These are phyloP conservation scores for Papilio elwesi DNA, from an alignment of 2,888 invertebrate genomes.

Conservation along the genomic window DNA sequence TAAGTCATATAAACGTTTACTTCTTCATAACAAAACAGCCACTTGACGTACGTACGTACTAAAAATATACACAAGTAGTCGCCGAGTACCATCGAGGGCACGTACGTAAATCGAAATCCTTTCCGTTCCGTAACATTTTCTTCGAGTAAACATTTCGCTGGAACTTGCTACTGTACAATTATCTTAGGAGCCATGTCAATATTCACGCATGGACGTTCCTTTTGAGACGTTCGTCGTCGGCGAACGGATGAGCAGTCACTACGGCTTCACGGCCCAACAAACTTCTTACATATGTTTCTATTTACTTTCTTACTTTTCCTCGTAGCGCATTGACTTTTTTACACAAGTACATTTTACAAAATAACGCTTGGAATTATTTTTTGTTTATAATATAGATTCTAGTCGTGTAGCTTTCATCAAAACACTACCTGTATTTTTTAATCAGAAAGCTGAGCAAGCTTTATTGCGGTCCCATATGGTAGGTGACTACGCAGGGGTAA, in stretches of 20 bases:
- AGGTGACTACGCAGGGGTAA: no score
- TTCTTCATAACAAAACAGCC: constrained; percentile 20
- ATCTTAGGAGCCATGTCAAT: constrained; percentile 50
- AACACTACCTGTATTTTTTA: background rate
- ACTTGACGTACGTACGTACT: constrained; percentile 15
- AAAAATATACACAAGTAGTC: constrained; percentile 19
- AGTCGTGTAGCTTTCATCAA: background rate
- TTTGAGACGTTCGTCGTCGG: constrained; percentile 51
- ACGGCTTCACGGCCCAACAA: constrained; percentile 50
- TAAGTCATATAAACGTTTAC: constrained; percentile 3
- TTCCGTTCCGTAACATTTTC: constrained; percentile 37
- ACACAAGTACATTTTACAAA: constrained; percentile 23
- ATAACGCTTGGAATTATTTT: background rate
- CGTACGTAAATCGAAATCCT: constrained; percentile 37
- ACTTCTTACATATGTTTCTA: constrained; percentile 51
- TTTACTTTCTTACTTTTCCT: constrained; percentile 43
- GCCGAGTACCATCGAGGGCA: constrained; percentile 25
- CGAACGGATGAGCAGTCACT: constrained; percentile 48
- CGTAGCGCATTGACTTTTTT: constrained; percentile 18
- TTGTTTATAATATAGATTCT: background rate
- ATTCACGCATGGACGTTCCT: constrained; percentile 56
- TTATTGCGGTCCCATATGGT: no score
- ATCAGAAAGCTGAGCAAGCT: background rate
- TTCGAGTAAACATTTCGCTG: constrained; percentile 38
- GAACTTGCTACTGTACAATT: constrained; percentile 41